Evolutionary conservation across 2,888 invertebrate species (phyloP).

Genomic region (Cerceris ruficornis): DNA sequence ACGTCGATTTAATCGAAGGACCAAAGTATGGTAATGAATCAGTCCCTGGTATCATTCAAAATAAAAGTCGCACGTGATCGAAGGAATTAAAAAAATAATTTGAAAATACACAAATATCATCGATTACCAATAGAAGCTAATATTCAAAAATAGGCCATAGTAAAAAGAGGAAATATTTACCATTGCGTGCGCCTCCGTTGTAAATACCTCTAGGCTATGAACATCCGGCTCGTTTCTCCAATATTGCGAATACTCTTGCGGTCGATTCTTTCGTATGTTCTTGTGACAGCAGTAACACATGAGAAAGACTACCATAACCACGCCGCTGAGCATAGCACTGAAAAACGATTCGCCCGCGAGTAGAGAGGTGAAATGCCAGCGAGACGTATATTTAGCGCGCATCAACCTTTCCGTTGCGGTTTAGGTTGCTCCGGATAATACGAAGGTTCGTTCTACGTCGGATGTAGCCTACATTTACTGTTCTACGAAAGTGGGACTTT

Average conservation of each 20-base stretch:
- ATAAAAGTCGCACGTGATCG: too few relatives aligned
- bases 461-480: background rate
- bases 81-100: too few relatives aligned
- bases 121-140: background rate
- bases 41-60: too few relatives aligned
- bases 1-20: too few relatives aligned
- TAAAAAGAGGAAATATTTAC: slow-evolving; percentile 54
- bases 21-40: too few relatives aligned
- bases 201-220: slow-evolving; percentile 83
- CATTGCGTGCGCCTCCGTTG: slow-evolving; percentile 82
- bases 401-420: slow-evolving; percentile 5
- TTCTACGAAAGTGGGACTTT: too few relatives aligned
- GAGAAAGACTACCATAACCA: slow-evolving; percentile 89
- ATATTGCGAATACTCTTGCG: slow-evolving; percentile 80
- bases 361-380: slow-evolving; percentile 16
- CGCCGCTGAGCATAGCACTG: slow-evolving; percentile 91
- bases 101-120: background rate
- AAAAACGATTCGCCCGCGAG: slow-evolving; percentile 65
- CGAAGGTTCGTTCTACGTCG: slow-evolving; percentile 1
- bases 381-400: slow-evolving; percentile 42
- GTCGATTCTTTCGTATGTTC: slow-evolving; percentile 83
- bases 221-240: slow-evolving; percentile 83
- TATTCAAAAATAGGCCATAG: too few relatives aligned
- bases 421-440: slow-evolving; percentile 6
- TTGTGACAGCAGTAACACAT: slow-evolving; percentile 89